Conservation (phyloP, 2,888 invertebrate species). For the Plagiodera versicolora region DNA sequence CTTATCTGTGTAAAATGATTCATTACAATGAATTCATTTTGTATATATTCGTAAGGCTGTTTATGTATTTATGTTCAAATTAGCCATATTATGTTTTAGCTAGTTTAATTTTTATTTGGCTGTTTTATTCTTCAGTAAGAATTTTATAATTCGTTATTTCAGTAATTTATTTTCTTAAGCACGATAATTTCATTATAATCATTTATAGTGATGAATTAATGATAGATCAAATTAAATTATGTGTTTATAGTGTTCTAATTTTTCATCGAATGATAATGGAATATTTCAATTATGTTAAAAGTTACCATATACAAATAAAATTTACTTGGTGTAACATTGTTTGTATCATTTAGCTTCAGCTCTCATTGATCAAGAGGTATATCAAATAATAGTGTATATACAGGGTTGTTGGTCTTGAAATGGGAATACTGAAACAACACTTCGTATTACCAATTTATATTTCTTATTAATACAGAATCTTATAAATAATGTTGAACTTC, state of each 20-base stretch:
- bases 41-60: neutral
- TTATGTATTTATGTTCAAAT: neutral
- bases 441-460: neutral
- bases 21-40: neutral
- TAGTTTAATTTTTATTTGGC: constrained; percentile 16
- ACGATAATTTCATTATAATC: too few species aligned
- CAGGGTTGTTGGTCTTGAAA: too few species aligned
- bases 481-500: constrained; percentile 5
- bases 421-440: too few species aligned
- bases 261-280: too few species aligned
- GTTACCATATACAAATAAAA: constrained; percentile 2
- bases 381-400: too few species aligned
- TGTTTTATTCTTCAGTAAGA: constrained; percentile 17
- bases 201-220: too few species aligned
- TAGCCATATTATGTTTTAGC: constrained; percentile 11
- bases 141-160: constrained; percentile 25
- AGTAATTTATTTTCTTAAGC: constrained; percentile 15
- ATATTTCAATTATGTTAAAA: too few species aligned
- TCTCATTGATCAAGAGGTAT: too few species aligned
- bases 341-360: too few species aligned
- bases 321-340: too few species aligned
- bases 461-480: constrained; percentile 14
- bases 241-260: neutral
- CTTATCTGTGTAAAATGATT: neutral
- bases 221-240: too few species aligned